Base-by-base conservation (phyloP, 2,113 vertebrate species). In the Hippoglossus stenolepis region DNA sequence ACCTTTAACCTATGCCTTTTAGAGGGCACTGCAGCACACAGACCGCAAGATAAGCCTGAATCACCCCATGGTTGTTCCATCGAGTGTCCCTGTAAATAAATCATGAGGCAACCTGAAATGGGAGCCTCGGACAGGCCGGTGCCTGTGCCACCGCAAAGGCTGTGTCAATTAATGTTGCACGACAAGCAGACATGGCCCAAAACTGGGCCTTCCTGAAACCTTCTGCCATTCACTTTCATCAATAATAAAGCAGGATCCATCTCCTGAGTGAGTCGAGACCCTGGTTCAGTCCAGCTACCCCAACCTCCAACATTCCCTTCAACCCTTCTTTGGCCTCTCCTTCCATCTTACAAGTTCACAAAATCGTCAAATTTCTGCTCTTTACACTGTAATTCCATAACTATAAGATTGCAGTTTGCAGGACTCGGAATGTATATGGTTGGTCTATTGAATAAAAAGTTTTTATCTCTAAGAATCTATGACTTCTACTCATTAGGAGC, bases 121-220 rank as follows among this genome's bases (percentile, higher is more conserved):
- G 64, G 79, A 91, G 77, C 86, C 73, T 24, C 21, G 58, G 68
- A 65, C 26, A 43, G 79, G 66, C 49, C 54, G 69, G 62, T 80
- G 69, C 61, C 80, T 68, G 73, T 61, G 77, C 82, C 61, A 59
- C 82, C 65, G 18, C 88, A 79, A 87, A 71, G 76, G 61, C 72
- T 20, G 28, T 73, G 79, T 89, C 89, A 91, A 85, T 91, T 84
- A 89, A 92, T 88, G 88, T 86, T 83, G 87, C 73, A 87, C 60
- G 87, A 86, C 89, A 87, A 84, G 66, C 79, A 43, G 70, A 83
- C 86, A 72, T 31, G 43, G 59, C 75, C 70, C 82, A 65, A 82
- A 83, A 84, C 68, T 9, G 69, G 59, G 35, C 51, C 69, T 40
- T 60, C 70, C 78, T 79, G 35, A 80, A 87, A 84, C 79, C 85